Evolutionary conservation across 2,797 vertebrate species (phyloP), one percentile per base, ranked within the genome.

Genomic region (Argentina silus): DNA sequence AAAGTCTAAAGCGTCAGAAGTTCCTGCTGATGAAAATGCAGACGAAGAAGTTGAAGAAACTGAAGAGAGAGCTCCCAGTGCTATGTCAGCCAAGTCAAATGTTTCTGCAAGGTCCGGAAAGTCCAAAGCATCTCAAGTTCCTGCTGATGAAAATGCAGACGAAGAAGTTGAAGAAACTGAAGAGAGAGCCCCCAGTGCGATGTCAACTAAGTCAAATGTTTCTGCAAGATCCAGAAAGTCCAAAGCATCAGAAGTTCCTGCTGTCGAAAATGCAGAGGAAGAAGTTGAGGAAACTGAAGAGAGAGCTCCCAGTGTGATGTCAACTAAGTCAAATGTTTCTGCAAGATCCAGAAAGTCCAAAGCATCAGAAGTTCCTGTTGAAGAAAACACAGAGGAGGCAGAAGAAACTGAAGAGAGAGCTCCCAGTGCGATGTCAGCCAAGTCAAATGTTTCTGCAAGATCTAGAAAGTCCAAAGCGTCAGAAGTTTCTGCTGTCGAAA

Each of bases 311-410:
- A n/a, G n/a, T n/a, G n/a, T n/a, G n/a, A n/a, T n/a, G n/a, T n/a
- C n/a, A n/a, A n/a, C n/a, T n/a, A n/a, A n/a, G n/a, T n/a, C n/a
- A n/a, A 84, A 59, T 77, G 72, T 7, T 21, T 76, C 21, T 50
- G 73, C 45, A 56, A 44, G 75, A 3, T 86, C 87, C 15, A 88
- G 78, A 6, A 80, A 81, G 62, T 91, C 89, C 11, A 87, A 78
- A 17, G 78, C 79, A 74, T 85, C 80, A 60, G 71, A 81, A 73
- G 70, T 27, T 59, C 70, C 47, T 19, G 45, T 60, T 17, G 14
- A 43, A 44, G 68, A 59, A 64, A 72, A 50, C 64, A 59, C 68
- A 7, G 15, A 15, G 42, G 21, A 27, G 19, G 73, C 45, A 51
- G 9, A 72, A 51, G 21, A 60, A 70, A 11, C 78, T 2, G 82